phyloP scores from a whole-genome alignment of 2,797 vertebrate species.

The Carapus acus region DNA sequence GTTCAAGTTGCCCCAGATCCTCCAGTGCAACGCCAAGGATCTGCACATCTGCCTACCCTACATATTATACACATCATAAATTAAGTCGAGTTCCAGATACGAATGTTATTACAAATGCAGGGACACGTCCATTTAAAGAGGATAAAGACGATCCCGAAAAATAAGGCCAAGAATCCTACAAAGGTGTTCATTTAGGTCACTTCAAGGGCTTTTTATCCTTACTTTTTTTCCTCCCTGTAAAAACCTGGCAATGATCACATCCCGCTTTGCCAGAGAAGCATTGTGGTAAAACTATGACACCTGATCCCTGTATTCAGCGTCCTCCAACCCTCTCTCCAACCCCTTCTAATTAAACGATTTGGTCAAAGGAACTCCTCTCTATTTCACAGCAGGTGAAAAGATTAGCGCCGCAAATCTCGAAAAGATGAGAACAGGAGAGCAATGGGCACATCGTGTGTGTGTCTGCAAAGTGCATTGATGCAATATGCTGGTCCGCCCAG shows the following conservation, averaged over 20 bases:
- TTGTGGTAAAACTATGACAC: slow-evolving; percentile 61
- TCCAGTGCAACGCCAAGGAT: no score
- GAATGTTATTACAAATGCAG: not conserved
- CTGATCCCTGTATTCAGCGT: slow-evolving; percentile 62
- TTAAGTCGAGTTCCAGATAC: not conserved
- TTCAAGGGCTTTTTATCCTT: slow-evolving; percentile 38
- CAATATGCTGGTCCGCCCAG: slow-evolving; percentile 20
- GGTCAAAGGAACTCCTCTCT: slow-evolving; percentile 47
- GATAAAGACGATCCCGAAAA: slow-evolving; percentile 1
- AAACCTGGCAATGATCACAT: slow-evolving; percentile 51
- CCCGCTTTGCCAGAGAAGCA: slow-evolving; percentile 55
- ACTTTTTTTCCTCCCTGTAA: slow-evolving; percentile 24
- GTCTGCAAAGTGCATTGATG: slow-evolving; percentile 21
- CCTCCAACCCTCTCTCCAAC: slow-evolving; percentile 43
- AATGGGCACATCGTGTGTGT: slow-evolving; percentile 21
- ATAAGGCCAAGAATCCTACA: slow-evolving; percentile 14
- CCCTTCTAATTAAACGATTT: slow-evolving; percentile 59
- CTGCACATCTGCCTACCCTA: no score
- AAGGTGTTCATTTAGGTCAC: slow-evolving; percentile 31
- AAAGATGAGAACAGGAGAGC: slow-evolving; percentile 36
- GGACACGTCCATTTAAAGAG: not conserved
- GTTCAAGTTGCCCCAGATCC: no score
- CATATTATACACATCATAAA: slow-evolving; percentile 25
- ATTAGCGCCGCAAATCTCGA: slow-evolving; percentile 15
- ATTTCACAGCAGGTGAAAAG: slow-evolving; percentile 45